Evolutionary conservation across 1,140 invertebrate genomes (phyloP).

Genomic region (Drosophila athabasca): DNA sequence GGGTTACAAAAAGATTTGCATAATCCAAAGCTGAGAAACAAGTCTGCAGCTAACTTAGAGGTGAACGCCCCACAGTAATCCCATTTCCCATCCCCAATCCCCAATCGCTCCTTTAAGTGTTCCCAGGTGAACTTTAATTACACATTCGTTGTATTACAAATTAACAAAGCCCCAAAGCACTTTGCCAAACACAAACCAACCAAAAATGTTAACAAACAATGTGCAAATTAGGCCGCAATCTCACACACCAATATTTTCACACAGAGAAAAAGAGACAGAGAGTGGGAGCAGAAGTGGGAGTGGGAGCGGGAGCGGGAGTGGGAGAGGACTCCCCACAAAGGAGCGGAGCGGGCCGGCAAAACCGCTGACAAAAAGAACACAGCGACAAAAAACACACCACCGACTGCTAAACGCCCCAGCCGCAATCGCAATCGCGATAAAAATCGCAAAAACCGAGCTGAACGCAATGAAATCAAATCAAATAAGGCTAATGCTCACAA

Average conservation of each 20-base stretch:
- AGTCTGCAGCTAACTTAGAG: neutral
- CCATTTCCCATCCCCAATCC: too few relatives aligned
- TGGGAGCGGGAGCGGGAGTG: too few relatives aligned
- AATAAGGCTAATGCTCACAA: constrained; percentile 62
- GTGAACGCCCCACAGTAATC: too few relatives aligned
- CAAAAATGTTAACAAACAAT: constrained; percentile 44
- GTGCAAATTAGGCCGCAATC: constrained; percentile 44
- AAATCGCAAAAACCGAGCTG: neutral
- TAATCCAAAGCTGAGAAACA: constrained; percentile 8
- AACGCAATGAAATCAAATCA: constrained; percentile 53
- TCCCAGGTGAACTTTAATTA: constrained; percentile 8
- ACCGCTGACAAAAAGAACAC: constrained; percentile 4
- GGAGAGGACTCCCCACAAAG: too few relatives aligned
- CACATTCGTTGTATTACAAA: constrained; percentile 10
- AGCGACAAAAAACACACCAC: constrained; percentile 24
- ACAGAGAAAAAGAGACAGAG: neutral
- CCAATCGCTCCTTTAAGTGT: too few relatives aligned
- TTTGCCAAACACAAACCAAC: constrained; percentile 21
- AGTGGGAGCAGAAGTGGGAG: too few relatives aligned
- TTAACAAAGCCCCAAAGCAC: constrained; percentile 38
- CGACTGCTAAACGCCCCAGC: neutral
- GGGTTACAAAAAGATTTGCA: constrained; percentile 35
- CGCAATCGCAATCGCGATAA: neutral
- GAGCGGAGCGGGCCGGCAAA: neutral
- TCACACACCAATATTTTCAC: too few relatives aligned